phyloP scores from a whole-genome alignment of 2,113 vertebrate genomes.

The Hymenochirus boettgeri region DNA sequence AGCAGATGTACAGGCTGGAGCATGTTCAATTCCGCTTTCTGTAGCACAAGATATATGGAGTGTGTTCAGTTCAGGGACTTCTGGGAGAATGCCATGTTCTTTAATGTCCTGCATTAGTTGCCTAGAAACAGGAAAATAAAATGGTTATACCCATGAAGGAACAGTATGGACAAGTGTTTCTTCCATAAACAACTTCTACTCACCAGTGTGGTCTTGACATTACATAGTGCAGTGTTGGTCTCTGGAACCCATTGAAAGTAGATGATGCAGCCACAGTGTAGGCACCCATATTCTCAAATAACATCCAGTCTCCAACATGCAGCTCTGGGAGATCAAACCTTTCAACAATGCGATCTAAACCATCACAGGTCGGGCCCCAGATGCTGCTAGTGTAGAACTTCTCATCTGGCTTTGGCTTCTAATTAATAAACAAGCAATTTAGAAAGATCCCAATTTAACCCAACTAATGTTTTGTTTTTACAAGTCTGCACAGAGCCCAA shows the following conservation, averaged over 20 bases:
- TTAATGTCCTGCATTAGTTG: constrained; percentile 82
- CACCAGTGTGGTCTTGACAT: constrained; percentile 86
- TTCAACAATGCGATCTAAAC: constrained; percentile 90
- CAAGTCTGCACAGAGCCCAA: no score
- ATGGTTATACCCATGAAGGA: no score
- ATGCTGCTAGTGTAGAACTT: constrained; percentile 84
- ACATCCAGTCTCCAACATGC: constrained; percentile 91
- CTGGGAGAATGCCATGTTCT: constrained; percentile 60
- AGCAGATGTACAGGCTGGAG: constrained; percentile 69
- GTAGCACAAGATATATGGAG: constrained; percentile 76
- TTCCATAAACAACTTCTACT: constrained; percentile 49
- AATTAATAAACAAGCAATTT: neutral
- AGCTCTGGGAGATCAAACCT: constrained; percentile 81
- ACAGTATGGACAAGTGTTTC: no score
- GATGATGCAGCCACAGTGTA: constrained; percentile 93
- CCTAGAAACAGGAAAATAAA: constrained; percentile 54
- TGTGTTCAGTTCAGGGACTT: constrained; percentile 55
- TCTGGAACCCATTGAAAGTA: constrained; percentile 96
- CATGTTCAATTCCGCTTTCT: constrained; percentile 78
- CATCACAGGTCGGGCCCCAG: constrained; percentile 95
- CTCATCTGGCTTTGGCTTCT: constrained; percentile 92
- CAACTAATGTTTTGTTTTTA: no score
- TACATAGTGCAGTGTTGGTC: constrained; percentile 83
- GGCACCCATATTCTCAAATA: constrained; percentile 96
- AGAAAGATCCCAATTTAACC: no score